These are phyloP conservation scores for Hypomesus transpacificus DNA, from an alignment of 2,113 vertebrate genomes.

Conservation along the genomic window DNA sequence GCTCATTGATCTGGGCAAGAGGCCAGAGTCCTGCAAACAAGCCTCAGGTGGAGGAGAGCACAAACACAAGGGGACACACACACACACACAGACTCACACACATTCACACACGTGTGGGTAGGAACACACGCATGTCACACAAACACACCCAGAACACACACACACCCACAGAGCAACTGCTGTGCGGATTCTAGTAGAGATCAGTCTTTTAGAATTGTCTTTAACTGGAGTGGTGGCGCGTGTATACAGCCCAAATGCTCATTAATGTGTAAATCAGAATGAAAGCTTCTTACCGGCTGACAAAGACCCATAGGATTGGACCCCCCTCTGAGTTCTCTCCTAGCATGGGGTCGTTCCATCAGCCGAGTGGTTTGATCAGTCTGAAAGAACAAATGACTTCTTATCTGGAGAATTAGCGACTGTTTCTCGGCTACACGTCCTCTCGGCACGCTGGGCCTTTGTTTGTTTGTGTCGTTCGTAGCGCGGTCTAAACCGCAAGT, in stretches of 20 bases:
- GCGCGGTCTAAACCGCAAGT: too few relatives aligned
- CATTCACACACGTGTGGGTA: neutral
- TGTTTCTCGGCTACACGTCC: too few relatives aligned
- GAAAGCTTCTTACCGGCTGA: slow-evolving; percentile 65
- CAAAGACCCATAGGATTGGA: slow-evolving; percentile 57
- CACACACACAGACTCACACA: slow-evolving; percentile 13
- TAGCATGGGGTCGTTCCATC: slow-evolving; percentile 56
- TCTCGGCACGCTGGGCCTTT: slow-evolving; percentile 18
- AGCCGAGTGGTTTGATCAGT: slow-evolving; percentile 62
- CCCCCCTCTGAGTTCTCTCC: slow-evolving; percentile 51
- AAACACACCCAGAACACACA: neutral
- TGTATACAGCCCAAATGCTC: slow-evolving; percentile 64
- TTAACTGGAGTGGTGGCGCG: slow-evolving; percentile 48
- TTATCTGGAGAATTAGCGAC: slow-evolving; percentile 21
- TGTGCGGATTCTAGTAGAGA: slow-evolving; percentile 22
- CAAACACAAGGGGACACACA: slow-evolving; percentile 12
- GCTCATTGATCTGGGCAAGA: slow-evolving; percentile 54
- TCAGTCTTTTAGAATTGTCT: slow-evolving; percentile 34
- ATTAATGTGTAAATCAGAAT: slow-evolving; percentile 70
- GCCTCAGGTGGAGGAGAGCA: slow-evolving; percentile 33
- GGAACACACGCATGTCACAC: too few relatives aligned
- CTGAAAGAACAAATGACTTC: slow-evolving; percentile 39
- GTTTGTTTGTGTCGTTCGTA: neutral
- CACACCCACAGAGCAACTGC: slow-evolving; percentile 19
- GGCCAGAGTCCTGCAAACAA: slow-evolving; percentile 43